These are phyloP conservation scores for Leptinotarsa undecemlineata DNA, from an alignment of 1,140 invertebrate species.

Conservation along the genomic window DNA sequence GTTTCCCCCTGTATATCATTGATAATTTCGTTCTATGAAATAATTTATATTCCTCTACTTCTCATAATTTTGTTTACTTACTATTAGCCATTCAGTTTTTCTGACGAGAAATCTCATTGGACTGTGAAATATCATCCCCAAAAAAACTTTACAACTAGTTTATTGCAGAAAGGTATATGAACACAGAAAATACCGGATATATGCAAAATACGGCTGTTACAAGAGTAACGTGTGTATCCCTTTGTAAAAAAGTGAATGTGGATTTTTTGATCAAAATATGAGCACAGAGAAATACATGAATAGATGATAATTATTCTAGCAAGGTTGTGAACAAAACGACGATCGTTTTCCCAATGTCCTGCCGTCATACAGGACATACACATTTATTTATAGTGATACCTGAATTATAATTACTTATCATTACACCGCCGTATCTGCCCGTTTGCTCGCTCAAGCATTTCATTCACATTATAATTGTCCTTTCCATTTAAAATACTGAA, in stretches of 20 bases:
- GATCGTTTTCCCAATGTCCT: neutral
- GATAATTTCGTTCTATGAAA: too few relatives aligned
- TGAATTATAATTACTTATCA: neutral
- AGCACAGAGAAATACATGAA: neutral
- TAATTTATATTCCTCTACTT: too few relatives aligned
- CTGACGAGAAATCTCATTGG: neutral
- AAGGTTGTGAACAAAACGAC: neutral
- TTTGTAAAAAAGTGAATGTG: neutral
- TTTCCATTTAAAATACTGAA: too few relatives aligned
- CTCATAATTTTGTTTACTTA: too few relatives aligned
- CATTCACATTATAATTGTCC: too few relatives aligned
- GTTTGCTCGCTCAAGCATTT: too few relatives aligned
- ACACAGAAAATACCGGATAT: neutral
- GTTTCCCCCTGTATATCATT: too few relatives aligned
- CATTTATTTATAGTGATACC: neutral
- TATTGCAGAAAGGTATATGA: neutral
- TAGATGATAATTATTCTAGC: neutral
- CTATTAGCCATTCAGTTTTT: neutral
- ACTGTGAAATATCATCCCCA: neutral
- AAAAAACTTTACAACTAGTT: neutral
- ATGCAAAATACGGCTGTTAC: neutral
- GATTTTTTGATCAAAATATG: neutral
- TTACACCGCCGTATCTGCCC: too few relatives aligned
- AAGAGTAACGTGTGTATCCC: neutral
- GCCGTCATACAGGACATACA: neutral